Base-by-base conservation (phyloP, 2,888 invertebrate genomes). In the Sphaeridia pumilis region DNA sequence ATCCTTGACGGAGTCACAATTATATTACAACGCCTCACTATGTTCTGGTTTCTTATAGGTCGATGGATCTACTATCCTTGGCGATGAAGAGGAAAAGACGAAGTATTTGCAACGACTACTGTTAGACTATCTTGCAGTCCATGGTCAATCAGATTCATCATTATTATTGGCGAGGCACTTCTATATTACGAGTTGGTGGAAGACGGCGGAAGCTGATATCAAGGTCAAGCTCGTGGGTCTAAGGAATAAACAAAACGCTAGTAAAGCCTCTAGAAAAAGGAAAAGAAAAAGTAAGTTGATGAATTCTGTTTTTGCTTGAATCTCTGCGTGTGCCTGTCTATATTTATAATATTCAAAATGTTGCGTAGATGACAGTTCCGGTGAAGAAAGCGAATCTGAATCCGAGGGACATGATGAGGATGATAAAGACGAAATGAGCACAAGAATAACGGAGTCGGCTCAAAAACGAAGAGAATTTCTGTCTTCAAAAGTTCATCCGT, bases 151-250 rank as follows among this genome's bases (percentile, higher is more conserved):
- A 66, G 89, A 92, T 67, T 83, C 85, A 65, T 84, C 88, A 2
- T 81, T 88, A 74, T 83, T 84, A 70, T 90, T 89, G 72, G 87
- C 95, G 1, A 75, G 94, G 41, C 87, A 90, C 71, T 98, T 95
- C 73, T 95, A 95, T 72, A 83, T 95, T 58, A 87, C 90, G 0
- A 93, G 94, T 70, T 98, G 97, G 97, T 94, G 89, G 69, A 78
- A 85, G 62, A 87, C 87, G 69, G 79, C 84, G 66, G 80, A 82
- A 2, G 75, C 78, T 42, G 84, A 86, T 66, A 83, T 85, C 49
- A 78, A 82, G 46, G 76, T 78, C 31, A 58, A 55, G 43, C 54
- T 57, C 24, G 43, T 34, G 63, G 58, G 56, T 25, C 54, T 47
- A 27, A 42, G 38, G 34, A 35, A 57, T 51, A 21, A 41, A 25